Base-by-base conservation (phyloP, 2,113 vertebrate genomes). In the Oophaga pumilio region DNA sequence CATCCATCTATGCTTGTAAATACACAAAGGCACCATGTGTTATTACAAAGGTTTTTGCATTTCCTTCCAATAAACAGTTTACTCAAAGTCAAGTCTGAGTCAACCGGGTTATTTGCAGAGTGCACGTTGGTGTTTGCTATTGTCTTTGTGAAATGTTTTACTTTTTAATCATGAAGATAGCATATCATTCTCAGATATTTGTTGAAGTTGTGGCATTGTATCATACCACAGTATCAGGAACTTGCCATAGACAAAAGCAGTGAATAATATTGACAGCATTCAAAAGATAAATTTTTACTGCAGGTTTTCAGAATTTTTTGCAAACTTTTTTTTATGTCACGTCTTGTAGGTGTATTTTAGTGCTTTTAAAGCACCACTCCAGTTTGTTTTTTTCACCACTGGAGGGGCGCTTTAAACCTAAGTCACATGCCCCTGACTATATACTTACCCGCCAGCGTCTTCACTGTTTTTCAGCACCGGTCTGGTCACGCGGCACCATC, bases 131-230 rank as follows among this genome's bases (percentile, higher is more conserved):
- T 50, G 26, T 77, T 86, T 78, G 11, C 20, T n/a, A 24, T 18
- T 20, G 50, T 33, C 43, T 79, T 86, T 79, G 85, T 79, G 15
- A 76, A 15, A 15, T 76, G 84, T 59, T 85, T 85, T 85, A 50
- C 84, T 76, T 85, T 62, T 68, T 69, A 56, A 79, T 86, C 85
- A 86, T 79, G 18, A 17, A 78, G 85, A 86, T 86, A 86, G 18
- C 76, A 56, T 86, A 86, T 86, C 85, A 79, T 64, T 28, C 15
- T 14, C 17, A 26, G 17, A 10, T 78, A 78, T 86, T 78, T 86
- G 62, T 28, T 69, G 56, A 86, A 26, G 33, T 79, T 76, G 56
- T 50, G 33, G 71, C 56, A 22, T 79, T 50, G 53, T 86, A 49
- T 85, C 5, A 64, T 66, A 26, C 66, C 6, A 69, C 49, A 11